Base-by-base conservation (phyloP, 2,113 vertebrate species). In the Carollia perspicillata region DNA sequence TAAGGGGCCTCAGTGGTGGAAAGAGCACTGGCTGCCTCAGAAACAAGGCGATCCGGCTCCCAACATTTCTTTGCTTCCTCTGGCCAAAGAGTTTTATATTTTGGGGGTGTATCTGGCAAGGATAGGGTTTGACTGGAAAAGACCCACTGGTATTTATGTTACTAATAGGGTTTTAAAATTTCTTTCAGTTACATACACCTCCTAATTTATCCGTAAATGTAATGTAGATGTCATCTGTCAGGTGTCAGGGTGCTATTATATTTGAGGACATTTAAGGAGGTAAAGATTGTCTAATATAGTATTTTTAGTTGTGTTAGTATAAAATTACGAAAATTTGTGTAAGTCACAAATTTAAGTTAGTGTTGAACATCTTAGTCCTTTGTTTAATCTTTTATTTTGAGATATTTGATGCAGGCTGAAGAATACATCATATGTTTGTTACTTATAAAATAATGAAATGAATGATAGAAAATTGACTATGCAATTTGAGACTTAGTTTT, bases 281-380 rank as follows among this genome's bases (percentile, higher is more conserved):
- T 93, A 60, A 94, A 51, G 63, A 33, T 88, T 49, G n/a, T 83
- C n/a, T 92, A 78, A 95, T 86, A 58, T 78, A 47, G 11, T 71
- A 81, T 71, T 95, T 96, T 94, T 88, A 90, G 5, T 83, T 86
- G 22, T 89, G n/a, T 60, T 85, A 60, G 51, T 72, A 63, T 89
- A 84, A 90, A 95, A 74, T 86, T 91, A 86, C 75, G 51, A 51
- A 72, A 91, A 86, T 83, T 22, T 81, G 66, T 65, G 22, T 11
- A 83, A 83, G 10, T 20, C 90, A 5, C 6, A 89, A 69, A n/a
- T 84, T 92, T 68, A 42, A 93, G 72, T 68, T 51, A 81, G 55
- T 94, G 9, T 81, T 79, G 30, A 96, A 26, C 49, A 85, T 78
- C 8, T 71, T 93, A 77, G 35, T 37, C 40, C n/a, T 94, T 89